Base-by-base conservation (phyloP, 2,888 invertebrate genomes). In the Congeria kusceri region DNA sequence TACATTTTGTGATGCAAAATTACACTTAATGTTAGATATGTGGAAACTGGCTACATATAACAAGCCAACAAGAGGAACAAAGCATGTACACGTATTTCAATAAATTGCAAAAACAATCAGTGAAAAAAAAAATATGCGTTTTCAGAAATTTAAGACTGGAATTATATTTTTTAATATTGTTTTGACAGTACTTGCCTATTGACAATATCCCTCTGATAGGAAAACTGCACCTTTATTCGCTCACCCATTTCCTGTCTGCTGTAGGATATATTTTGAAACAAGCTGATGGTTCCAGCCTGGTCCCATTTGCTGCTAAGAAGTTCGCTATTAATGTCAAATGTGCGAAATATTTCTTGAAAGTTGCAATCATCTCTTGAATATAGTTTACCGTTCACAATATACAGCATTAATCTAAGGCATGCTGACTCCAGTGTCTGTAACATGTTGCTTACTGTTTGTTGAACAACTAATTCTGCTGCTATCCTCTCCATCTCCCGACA, bases 401-500 rank as follows among this genome's bases (percentile, higher is more conserved):
- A 76, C 25, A 88, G 72, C 78, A 87, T 86, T 7, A 90, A 85
- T 59, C 89, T 86, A 9, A 91, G 76, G 73, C 86, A 83, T 9
- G 87, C 86, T 23, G 88, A 77, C 62, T 88, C 82, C 7, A 91
- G 76, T 3, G 82, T 61, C n/a, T 70, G 75, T 5, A 69, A 56
- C 0, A 87, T 84, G 65, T 89, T 84, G 64, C 87, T 85, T 9
- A 86, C 76, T 25, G 65, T 73, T 11, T 75, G 49, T 23, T 84
- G 69, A 7, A 83, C 81, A 5, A 87, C 32, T 49, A 90, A 74
- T 53, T 72, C 70, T 47, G 83, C 82, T 39, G 86, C 66, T 0
- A 88, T 64, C 58, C 84, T 85, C 3, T 87, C 74, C 15, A 87
- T 86, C 28, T 90, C 88, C 15, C 74, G 59, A 3, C 73, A 65